Evolutionary conservation across 64 coral and sea anemone species (phyloP), one percentile per base, ranked within the genome.

Genomic region (Hydrozoanthus tunicans): DNA sequence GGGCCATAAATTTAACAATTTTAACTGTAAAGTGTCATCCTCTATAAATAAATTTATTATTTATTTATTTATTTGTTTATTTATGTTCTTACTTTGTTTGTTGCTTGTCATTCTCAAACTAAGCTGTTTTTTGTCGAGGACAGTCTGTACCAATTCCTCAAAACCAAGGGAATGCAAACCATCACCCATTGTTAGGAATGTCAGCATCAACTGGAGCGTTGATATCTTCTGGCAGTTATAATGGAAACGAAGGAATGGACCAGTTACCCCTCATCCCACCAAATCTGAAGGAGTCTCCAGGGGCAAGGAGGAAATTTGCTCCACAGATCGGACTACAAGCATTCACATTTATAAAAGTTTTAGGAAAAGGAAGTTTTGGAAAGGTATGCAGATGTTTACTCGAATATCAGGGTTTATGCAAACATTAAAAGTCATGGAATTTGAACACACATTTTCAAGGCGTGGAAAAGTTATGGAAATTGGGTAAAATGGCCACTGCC

Each of bases 341-440:
- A 61, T 98, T 98, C 15, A 89, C 83, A 51, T 93, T 98, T 64
- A 90, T 98, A 5, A 98, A 95, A 83, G 96, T 98, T 79, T 80
- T 98, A 73, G 96, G 96, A 70, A 98, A 98, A 93, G 96, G 96
- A 59, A 95, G 91, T 70, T 98, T 95, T 93, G 96, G 96, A 73
- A 98, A 98, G 93, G 96, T 94, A 53, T 79, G 56, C 32, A 43
- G 32, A 43, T 43, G 2, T 43, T 43, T 43, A 43, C 32, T 43
- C 32, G 2, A 43, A 43, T 43, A 43, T 2, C 32, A 43, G 32
- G 32, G 32, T 43, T 43, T 43, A 43, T 2, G 0, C 32, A 43
- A 43, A 1, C 32, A 43, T 43, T 43, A 43, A 43, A 43, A 43
- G 32, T 43, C 32, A 72, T 72, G 5, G 70, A 73, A 43, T 43